These are phyloP conservation scores for Charadrius vociferus DNA, from an alignment of 2,113 vertebrate genomes.

Conservation along the genomic window DNA sequence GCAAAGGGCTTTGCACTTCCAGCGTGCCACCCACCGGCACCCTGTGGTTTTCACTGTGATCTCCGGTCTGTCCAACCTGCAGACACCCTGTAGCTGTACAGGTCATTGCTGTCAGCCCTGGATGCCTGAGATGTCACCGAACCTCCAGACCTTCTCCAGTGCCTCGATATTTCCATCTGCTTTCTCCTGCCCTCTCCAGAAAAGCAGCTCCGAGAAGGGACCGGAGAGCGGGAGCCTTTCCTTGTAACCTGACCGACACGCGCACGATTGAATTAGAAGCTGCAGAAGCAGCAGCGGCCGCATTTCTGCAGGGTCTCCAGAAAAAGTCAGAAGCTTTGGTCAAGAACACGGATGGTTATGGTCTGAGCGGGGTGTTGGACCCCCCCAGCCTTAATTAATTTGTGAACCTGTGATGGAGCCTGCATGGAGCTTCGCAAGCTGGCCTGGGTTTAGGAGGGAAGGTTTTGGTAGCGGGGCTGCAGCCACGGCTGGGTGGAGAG, in stretches of 20 bases:
- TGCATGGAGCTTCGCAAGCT: rapidly evolving
- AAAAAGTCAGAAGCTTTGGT: not conserved
- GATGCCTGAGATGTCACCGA: rapidly evolving
- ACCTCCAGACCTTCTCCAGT: not conserved
- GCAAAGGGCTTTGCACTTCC: not conserved
- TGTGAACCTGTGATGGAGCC: not conserved
- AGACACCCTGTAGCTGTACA: rapidly evolving
- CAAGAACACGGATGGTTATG: rapidly evolving
- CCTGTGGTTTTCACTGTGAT: too few species aligned
- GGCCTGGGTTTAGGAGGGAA: not conserved
- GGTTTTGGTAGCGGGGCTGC: rapidly evolving
- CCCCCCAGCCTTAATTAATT: rapidly evolving
- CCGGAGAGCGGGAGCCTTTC: not conserved
- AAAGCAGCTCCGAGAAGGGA: not conserved
- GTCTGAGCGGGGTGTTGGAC: not conserved
- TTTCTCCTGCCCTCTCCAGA: not conserved
- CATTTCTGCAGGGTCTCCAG: not conserved
- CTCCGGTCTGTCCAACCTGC: not conserved
- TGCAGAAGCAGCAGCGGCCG: not conserved
- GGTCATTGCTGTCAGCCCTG: too few species aligned
- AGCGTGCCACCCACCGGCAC: not conserved
- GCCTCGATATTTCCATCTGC: rapidly evolving
- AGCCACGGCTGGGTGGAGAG: not conserved
- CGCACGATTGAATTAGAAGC: rapidly evolving
- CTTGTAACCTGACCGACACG: rapidly evolving